These are phyloP conservation scores for Micromys minutus DNA, from an alignment of 2,113 vertebrate species.

Conservation along the genomic window DNA sequence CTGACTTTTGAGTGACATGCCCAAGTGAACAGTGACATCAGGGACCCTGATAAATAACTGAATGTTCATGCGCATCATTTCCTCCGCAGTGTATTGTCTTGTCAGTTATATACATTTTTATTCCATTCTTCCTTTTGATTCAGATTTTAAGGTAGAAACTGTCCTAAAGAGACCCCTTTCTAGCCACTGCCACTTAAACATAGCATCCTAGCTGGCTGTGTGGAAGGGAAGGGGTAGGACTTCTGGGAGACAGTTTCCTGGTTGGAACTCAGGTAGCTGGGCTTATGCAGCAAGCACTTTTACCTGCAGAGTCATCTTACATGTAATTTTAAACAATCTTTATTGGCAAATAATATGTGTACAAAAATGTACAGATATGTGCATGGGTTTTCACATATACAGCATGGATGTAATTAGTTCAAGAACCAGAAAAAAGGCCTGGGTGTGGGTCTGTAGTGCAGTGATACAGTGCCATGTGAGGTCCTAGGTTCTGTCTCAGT, in stretches of 20 bases:
- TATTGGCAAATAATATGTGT: neutral
- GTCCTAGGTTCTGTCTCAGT: neutral
- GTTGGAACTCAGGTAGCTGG: neutral
- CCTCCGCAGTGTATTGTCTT: neutral
- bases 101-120: neutral
- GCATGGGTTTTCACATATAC: neutral
- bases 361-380: neutral
- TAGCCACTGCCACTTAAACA: neutral
- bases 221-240: too few species aligned
- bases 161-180: neutral
- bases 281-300: neutral
- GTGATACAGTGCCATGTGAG: neutral
- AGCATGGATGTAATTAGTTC: neutral
- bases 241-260: neutral
- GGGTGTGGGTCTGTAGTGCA: neutral
- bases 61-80: neutral
- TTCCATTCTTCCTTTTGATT: neutral
- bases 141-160: neutral
- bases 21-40: neutral
- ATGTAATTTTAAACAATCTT: neutral
- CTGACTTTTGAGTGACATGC: slow-evolving; percentile 16
- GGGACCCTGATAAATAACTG: neutral
- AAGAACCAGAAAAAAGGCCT: neutral
- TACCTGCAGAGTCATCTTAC: neutral
- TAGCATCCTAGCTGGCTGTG: neutral